Evolutionary conservation across 64 coral and sea anemone species (phyloP).

Genomic region (Pocillopora verrucosa): DNA sequence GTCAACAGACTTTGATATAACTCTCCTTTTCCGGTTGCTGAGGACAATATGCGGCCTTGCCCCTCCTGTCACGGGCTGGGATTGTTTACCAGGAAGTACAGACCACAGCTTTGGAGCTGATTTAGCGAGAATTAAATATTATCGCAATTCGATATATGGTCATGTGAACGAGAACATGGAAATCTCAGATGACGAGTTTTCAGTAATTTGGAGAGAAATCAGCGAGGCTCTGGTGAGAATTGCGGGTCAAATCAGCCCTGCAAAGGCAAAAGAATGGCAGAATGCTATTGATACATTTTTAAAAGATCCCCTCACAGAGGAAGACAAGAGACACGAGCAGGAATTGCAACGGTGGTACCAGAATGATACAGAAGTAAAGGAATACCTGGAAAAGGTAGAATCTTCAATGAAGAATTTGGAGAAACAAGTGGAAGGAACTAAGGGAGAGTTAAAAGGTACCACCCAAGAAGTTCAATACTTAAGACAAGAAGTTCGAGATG

Average conservation of each 20-base stretch:
- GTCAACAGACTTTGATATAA: slow-evolving; percentile 28
- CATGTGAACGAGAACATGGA: neutral
- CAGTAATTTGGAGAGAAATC: neutral
- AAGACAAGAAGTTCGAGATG: neutral
- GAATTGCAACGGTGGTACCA: neutral
- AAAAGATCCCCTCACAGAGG: neutral
- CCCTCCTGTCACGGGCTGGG: neutral
- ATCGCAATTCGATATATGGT: neutral
- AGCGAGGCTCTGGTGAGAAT: slow-evolving; percentile 17
- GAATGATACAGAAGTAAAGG: neutral
- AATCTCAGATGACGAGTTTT: neutral
- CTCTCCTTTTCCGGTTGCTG: neutral
- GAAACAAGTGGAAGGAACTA: too few relatives aligned
- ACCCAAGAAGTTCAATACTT: too few relatives aligned
- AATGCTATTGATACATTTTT: neutral
- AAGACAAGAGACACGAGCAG: neutral
- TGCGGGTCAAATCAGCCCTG: neutral
- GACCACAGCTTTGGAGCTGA: neutral
- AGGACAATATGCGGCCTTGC: neutral
- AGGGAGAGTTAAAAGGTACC: too few relatives aligned
- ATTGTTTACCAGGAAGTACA: neutral
- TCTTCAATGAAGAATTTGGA: neutral
- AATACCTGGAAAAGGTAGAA: neutral
- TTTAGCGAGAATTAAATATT: slow-evolving; percentile 17
- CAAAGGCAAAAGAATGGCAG: neutral